Base-by-base conservation (phyloP, 2,888 invertebrate genomes). In the Sceliomorpha sp. region DNA sequence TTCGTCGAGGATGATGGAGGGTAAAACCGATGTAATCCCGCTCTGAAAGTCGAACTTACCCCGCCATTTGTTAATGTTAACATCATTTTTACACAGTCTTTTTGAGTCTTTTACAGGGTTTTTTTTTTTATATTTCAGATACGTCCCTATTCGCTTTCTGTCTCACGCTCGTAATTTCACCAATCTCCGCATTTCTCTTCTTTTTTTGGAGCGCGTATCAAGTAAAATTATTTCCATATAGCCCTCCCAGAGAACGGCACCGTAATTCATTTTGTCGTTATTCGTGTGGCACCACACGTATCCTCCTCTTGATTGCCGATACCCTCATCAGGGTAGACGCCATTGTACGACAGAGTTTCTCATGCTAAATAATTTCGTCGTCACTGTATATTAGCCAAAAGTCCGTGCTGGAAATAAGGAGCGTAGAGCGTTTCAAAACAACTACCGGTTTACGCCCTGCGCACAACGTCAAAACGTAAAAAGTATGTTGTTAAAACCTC, bases 251-350 rank as follows among this genome's bases (percentile, higher is more conserved):
- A 64, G 64, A 66, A 67, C 73, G 71, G 64, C 70, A 68, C 68
- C 64, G 74, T 82, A 77, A 81, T 83, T 82, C 77, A 77, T 76
- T 80, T 83, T 75, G 78, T 83, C 80, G 74, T 83, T 68, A 68
- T 58, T 31, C 51, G 51, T 24, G 51, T 14, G 40, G 47, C 17
- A 34, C 27, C 74, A 42, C 68, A 70, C 59, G 74, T 73, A 72
- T 73, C 62, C 66, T 55, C 60, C 40, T 59, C 77, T 72, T 79
- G 80, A 82, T 81, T 82, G 75, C 77, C 80, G 77, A 82, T 82
- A 79, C 70, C 77, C 72, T 67, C 48, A 60, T 27, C 69, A 39
- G 32, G 32, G 10, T 48, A 20, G 56, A 42, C 67, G 59, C 56
- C 58, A 60, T 68, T 64, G 64, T 69, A 60, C 56, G 29, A 20